phyloP scores from a whole-genome alignment of 1,140 invertebrate genomes.

The Diprion similis region DNA sequence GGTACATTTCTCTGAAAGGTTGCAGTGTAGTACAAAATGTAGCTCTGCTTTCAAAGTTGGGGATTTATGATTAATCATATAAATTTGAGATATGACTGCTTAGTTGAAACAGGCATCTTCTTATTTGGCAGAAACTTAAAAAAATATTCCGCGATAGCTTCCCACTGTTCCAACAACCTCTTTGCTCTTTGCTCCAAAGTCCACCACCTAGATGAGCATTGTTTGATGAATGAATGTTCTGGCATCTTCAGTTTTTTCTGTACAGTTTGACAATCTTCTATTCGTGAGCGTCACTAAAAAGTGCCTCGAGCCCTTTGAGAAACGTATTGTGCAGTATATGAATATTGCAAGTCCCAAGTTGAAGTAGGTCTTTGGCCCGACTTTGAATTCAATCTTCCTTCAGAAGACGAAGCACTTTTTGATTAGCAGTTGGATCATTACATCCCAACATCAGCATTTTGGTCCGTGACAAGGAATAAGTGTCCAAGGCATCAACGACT shows the following conservation, averaged over 20 bases:
- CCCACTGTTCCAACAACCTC: constrained; percentile 20
- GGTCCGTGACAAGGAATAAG: background rate
- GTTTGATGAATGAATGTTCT: constrained; percentile 18
- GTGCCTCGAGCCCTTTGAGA: constrained; percentile 18
- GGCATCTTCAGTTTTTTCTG: constrained; percentile 18
- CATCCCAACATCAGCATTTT: background rate
- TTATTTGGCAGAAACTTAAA: constrained; percentile 21
- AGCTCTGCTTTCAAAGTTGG: constrained; percentile 20
- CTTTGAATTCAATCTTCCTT: background rate
- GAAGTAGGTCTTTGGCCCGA: background rate
- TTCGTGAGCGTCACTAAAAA: constrained; percentile 18
- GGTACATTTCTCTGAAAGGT: background rate
- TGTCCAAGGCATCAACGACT: background rate
- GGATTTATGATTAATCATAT: constrained; percentile 12
- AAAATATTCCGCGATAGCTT: constrained; percentile 28
- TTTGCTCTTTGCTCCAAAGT: constrained; percentile 18
- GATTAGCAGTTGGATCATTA: background rate
- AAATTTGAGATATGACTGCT: constrained; percentile 12
- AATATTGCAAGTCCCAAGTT: constrained; percentile 22
- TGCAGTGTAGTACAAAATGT: background rate
- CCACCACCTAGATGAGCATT: constrained; percentile 23
- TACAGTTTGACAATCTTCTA: constrained; percentile 18
- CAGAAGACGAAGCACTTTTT: background rate
- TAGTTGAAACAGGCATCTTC: background rate
- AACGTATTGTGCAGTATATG: constrained; percentile 24